Percentiles rank a stretch among this genome's conserved stretches.
Evolutionary conservation across 2,797 vertebrate species (phyloP).

Genomic region (Pachyuromys duprasi): DNA sequence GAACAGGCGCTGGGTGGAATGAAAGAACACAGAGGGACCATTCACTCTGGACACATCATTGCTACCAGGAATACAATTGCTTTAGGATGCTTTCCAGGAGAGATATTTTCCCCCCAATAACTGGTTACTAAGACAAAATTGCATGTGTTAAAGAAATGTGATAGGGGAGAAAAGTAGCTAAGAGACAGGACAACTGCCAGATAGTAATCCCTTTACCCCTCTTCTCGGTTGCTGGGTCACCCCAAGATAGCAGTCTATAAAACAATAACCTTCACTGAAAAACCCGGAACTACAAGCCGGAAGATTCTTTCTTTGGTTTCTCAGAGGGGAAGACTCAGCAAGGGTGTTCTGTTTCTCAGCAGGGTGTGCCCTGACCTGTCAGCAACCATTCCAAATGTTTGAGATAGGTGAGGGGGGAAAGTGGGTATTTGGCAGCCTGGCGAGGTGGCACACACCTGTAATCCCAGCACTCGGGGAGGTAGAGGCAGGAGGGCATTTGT

Average conservation of each 20-base stretch:
- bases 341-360: neutral
- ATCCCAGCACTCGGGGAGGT: too few species aligned
- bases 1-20: neutral
- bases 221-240: neutral
- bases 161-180: neutral
- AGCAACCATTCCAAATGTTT: neutral
- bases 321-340: neutral
- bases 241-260: slow-evolving; percentile 54
- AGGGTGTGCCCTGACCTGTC: neutral
- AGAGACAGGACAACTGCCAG: neutral
- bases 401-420: neutral
- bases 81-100: neutral
- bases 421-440: neutral
- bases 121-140: slow-evolving; percentile 59
- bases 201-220: slow-evolving; percentile 52
- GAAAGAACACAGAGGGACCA: neutral
- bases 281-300: neutral
- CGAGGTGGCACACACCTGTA: too few species aligned
- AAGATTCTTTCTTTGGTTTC: neutral
- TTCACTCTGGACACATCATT: neutral
- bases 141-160: neutral
- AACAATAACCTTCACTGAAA: neutral
- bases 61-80: neutral
- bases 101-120: neutral
- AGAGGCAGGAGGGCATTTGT: too few species aligned